Conservation (phyloP, 2,113 vertebrate species). For the Melanotaenia duboulayi region DNA sequence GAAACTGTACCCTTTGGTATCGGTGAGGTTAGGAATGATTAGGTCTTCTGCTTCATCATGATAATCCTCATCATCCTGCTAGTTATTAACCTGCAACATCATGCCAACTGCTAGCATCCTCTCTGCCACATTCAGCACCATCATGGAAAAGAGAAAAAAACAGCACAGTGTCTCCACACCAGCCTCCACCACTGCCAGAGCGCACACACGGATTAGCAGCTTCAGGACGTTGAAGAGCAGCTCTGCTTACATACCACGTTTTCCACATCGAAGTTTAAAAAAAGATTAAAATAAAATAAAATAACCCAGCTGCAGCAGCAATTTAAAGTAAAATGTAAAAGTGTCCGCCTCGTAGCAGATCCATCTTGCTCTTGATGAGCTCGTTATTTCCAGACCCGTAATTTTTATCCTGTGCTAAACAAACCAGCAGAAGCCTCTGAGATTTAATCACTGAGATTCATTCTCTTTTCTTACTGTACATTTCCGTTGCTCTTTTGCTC, state of each 20-base stretch:
- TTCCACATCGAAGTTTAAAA: constrained; percentile 49
- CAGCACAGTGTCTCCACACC: constrained; percentile 15
- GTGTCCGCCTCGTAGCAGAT: constrained; percentile 30
- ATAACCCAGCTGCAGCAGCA: constrained; percentile 62
- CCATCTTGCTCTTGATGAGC: constrained; percentile 30
- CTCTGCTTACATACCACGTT: constrained; percentile 46
- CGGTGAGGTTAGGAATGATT: constrained; percentile 52
- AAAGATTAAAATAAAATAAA: constrained; percentile 19
- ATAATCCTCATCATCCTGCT: constrained; percentile 3
- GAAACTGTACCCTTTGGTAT: constrained; percentile 76
- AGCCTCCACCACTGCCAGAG: constrained; percentile 25
- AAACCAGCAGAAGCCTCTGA: constrained; percentile 26
- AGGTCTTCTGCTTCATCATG: constrained; percentile 26
- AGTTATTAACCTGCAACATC: constrained; percentile 1
- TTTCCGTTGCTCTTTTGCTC: constrained; percentile 12
- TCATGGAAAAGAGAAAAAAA: constrained; percentile 3
- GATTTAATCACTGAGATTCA: constrained; percentile 36
- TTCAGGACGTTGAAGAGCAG: constrained; percentile 67
- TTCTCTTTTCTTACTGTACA: constrained; percentile 5
- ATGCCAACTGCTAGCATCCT: neutral
- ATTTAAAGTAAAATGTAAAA: constrained; percentile 56
- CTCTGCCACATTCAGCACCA: constrained; percentile 21
- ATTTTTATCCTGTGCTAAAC: constrained; percentile 43
- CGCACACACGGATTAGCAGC: constrained; percentile 72
- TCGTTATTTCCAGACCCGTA: constrained; percentile 31